Evolutionary conservation across 2,113 vertebrate genomes (phyloP).

Genomic region (Corythaeola cristata): DNA sequence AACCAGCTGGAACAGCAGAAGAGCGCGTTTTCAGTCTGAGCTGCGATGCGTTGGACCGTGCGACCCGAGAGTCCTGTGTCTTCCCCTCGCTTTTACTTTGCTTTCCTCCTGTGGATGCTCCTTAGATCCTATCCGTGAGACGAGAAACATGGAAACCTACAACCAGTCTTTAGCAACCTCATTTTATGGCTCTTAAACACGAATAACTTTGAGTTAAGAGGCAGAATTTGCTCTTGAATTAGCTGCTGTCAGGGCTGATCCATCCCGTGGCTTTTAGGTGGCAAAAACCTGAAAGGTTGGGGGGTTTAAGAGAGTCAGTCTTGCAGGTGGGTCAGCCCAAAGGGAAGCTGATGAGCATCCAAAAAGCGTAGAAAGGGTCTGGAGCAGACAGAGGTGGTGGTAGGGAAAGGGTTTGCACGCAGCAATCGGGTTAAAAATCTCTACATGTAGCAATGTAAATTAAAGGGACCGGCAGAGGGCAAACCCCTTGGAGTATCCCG

Average conservation of each 20-base stretch:
- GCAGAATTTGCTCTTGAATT: not conserved
- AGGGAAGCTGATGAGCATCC: not conserved
- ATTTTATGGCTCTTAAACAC: not conserved
- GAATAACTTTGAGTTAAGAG: not conserved
- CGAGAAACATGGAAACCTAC: not conserved
- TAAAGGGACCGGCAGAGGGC: not conserved
- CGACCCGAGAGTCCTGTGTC: accelerated
- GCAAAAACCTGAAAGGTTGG: accelerated
- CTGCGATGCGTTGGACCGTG: accelerated
- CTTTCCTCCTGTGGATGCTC: not conserved
- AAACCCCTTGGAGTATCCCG: not conserved
- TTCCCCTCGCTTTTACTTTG: not conserved
- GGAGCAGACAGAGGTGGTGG: not conserved
- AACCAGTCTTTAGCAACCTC: not conserved
- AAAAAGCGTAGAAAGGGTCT: not conserved
- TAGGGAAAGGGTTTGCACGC: not conserved
- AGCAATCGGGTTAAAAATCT: accelerated
- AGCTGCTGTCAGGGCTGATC: not conserved
- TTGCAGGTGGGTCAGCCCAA: not conserved
- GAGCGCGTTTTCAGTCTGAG: not conserved
- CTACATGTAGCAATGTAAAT: not conserved
- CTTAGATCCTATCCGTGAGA: not conserved
- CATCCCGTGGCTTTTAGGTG: accelerated
- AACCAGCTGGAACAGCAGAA: not conserved
- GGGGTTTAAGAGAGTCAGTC: not conserved